A percentile compares a stretch with the other conserved stretches of the same genome.
phyloP scores from a whole-genome alignment of 23 tunicate genomes.

The Corella eumyota region DNA sequence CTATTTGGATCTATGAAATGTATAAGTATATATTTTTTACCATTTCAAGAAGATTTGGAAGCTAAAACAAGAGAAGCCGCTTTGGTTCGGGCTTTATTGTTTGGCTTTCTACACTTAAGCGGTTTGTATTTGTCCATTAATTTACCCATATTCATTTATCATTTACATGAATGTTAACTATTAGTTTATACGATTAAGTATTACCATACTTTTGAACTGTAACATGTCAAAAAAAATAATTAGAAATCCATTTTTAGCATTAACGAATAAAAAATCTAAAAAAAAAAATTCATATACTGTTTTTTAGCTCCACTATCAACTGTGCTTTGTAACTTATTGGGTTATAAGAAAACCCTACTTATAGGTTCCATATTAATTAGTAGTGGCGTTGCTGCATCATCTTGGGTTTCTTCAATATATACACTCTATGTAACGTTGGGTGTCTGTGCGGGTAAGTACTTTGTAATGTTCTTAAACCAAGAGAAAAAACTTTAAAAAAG shows the following conservation, averaged over 20 bases:
- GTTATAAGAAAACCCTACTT: slow-evolving; percentile 22
- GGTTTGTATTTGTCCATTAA: slow-evolving; percentile 11
- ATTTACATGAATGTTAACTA: no score
- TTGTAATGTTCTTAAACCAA: no score
- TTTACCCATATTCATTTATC: no score
- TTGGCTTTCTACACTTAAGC: slow-evolving; percentile 6
- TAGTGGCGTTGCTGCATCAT: slow-evolving; percentile 8
- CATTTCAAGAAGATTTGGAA: slow-evolving; percentile 13
- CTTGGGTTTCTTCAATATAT: background rate
- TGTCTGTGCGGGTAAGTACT: slow-evolving; percentile 7
- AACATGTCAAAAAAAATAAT: no score
- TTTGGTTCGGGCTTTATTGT: slow-evolving; percentile 13
- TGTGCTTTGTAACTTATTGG: slow-evolving; percentile 16
- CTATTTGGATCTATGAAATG: slow-evolving; percentile 20
- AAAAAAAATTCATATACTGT: no score
- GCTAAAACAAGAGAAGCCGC: slow-evolving; percentile 26
- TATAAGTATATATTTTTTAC: slow-evolving; percentile 21
- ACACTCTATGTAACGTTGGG: slow-evolving; percentile 19
- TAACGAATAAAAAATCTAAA: no score
- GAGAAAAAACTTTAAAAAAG: no score
- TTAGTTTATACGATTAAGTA: no score
- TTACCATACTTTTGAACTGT: no score
- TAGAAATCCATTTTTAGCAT: no score
- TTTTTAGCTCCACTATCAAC: slow-evolving; percentile 36
- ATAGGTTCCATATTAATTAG: slow-evolving; percentile 13